Evolutionary conservation across 2,797 vertebrate genomes (phyloP), one percentile per base, ranked within the genome.

Genomic region (Rallus crepitans): DNA sequence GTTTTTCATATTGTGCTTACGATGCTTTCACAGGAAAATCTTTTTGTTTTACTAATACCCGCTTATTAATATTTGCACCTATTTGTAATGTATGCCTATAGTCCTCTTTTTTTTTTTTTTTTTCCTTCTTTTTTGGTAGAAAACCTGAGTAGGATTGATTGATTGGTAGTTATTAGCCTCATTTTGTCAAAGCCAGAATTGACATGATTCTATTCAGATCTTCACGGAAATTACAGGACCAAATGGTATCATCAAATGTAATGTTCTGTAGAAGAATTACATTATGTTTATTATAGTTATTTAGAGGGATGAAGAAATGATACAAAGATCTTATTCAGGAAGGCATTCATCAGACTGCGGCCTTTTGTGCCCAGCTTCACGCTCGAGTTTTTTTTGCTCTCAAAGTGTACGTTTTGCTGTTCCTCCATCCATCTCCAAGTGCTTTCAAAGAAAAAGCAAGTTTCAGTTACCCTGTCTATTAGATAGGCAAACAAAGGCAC

Each of bases 201-300:
- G 17, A 15, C 42, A 13, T n/a, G 11, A 47, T 70, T 70, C 83
- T 84, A 56, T 86, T 88, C 82, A 88, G 52, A 37, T 86, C 59
- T 66, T 94, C 80, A 79, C 47, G 80, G 82, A 91, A 80, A 82
- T 68, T 79, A 68, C 42, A 89, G 66, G 59, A 86, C 28, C 37
- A 84, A 96, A 91, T 64, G 33, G 14, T 64, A 63, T 40, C 18
- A 86, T 95, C 70, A 79, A 39, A 76, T 86, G 33, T 57, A 89
- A 94, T 92, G 73, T 76, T 73, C 85, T 86, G 21, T 42, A 73
- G 70, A 89, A 88, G n/a, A 88, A 82, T 90, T 77, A 27, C 9
- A 33, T 85, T 87, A 25, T 53, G 72, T 91, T 94, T 90, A 70
- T 94, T 82, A 57, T 15, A 68, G n/a, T 87, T 96, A 84, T 82